Evolutionary conservation across 2,888 invertebrate genomes (phyloP).

Genomic region (Caenorhabditis sp.): DNA sequence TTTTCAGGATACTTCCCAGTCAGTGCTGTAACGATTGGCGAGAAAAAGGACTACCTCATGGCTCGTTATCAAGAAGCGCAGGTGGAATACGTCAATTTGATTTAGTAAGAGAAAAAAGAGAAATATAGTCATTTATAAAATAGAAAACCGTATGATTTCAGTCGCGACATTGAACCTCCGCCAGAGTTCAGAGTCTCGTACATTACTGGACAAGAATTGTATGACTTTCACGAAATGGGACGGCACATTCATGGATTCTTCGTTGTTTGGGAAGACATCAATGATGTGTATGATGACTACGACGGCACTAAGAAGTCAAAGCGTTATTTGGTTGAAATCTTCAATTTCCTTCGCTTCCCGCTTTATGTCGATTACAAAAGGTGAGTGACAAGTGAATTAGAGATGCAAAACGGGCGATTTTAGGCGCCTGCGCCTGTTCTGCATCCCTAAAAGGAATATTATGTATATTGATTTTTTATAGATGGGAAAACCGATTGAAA

Average conservation of each 20-base stretch:
- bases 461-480: not conserved
- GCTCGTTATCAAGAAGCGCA: slow-evolving; percentile 19
- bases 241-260: slow-evolving; percentile 54
- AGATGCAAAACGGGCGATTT: too few species aligned
- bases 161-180: not conserved
- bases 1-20: slow-evolving; percentile 35
- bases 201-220: not conserved
- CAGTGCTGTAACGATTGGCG: not conserved
- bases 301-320: not conserved
- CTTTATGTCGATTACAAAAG: not conserved
- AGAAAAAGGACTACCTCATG: slow-evolving; percentile 3
- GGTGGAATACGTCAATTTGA: slow-evolving; percentile 3
- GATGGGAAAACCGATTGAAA: slow-evolving; percentile 32
- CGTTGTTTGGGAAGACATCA: not conserved
- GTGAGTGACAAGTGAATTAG: not conserved
- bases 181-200: not conserved
- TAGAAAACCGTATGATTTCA: slow-evolving; percentile 1
- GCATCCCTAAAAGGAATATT: not conserved
- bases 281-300: not conserved
- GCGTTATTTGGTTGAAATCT: slow-evolving; percentile 43
- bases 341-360: slow-evolving; percentile 27
- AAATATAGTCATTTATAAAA: too few species aligned
- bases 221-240: slow-evolving; percentile 16
- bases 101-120: slow-evolving; percentile 39
- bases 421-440: too few species aligned